A percentile compares a stretch with the other conserved stretches of the same genome.
phyloP scores from a whole-genome alignment of 1,140 invertebrate genomes.

The Drosophila burlai region DNA sequence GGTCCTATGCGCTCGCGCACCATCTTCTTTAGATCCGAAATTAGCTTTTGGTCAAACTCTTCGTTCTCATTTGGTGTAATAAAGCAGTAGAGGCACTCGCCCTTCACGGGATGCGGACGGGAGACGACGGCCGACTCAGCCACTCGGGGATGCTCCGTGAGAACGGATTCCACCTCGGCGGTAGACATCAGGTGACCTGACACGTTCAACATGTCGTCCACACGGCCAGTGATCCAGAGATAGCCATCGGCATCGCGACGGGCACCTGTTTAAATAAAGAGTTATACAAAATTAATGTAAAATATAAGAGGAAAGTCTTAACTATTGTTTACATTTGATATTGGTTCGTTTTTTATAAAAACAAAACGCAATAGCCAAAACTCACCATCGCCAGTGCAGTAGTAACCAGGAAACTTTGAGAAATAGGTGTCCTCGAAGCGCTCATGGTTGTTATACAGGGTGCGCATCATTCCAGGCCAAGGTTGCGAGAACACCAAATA shows the following conservation, averaged over 20 bases:
- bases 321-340: not conserved
- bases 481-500: constrained; percentile 96
- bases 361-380: constrained; percentile 34
- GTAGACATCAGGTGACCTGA: constrained; percentile 99
- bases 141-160: constrained; percentile 93
- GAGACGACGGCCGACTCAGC: constrained; percentile 98
- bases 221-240: constrained; percentile 97
- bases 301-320: not conserved
- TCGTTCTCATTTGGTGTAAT: constrained; percentile 94
- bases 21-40: constrained; percentile 91
- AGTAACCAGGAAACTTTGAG: constrained; percentile 97
- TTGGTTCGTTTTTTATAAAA: not conserved
- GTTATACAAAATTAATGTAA: not conserved
- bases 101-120: constrained; percentile 96
- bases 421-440: constrained; percentile 98
- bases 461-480: constrained; percentile 99
- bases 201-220: constrained; percentile 99
- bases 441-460: constrained; percentile 95
- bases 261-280: constrained; percentile 86
- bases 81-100: constrained; percentile 98
- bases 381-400: constrained; percentile 98
- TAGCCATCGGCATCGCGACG: constrained; percentile 97
- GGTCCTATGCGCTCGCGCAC: constrained; percentile 97
- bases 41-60: constrained; percentile 89
- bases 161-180: constrained; percentile 96